Evolutionary conservation across 2,888 invertebrate species (phyloP).

Genomic region (Galeruca laticollis): DNA sequence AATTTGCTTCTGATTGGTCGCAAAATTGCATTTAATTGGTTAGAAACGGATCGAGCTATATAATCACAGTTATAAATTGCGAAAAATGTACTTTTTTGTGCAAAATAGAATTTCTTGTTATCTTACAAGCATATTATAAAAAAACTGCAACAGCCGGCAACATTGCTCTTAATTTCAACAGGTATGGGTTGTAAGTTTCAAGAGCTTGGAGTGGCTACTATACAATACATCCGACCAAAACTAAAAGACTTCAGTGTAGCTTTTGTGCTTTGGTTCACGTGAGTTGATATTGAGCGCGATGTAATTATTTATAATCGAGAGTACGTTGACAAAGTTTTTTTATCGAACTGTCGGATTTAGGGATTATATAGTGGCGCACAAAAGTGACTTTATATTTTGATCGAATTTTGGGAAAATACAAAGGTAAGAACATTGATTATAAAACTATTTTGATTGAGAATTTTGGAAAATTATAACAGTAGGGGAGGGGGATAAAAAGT

Average conservation of each 20-base stretch:
- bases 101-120: no score
- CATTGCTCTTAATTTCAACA: slow-evolving; percentile 10
- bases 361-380: background rate
- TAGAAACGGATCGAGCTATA: no score
- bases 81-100: no score
- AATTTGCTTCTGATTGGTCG: no score
- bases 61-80: no score
- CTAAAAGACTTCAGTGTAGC: slow-evolving; percentile 13
- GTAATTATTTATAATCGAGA: background rate
- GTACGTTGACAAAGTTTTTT: background rate
- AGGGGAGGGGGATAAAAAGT: no score
- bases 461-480: background rate
- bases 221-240: background rate
- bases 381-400: background rate
- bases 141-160: slow-evolving; percentile 13
- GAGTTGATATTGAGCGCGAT: background rate
- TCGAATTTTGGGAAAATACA: background rate
- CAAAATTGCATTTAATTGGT: no score
- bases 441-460: background rate
- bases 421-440: background rate
- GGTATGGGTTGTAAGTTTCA: slow-evolving; percentile 21
- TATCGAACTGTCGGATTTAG: background rate
- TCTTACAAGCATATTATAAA: background rate
- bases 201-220: slow-evolving; percentile 21
- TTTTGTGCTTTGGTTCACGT: background rate